Conservation (phyloP, 2,888 invertebrate species). For the Diaphora mendica region DNA sequence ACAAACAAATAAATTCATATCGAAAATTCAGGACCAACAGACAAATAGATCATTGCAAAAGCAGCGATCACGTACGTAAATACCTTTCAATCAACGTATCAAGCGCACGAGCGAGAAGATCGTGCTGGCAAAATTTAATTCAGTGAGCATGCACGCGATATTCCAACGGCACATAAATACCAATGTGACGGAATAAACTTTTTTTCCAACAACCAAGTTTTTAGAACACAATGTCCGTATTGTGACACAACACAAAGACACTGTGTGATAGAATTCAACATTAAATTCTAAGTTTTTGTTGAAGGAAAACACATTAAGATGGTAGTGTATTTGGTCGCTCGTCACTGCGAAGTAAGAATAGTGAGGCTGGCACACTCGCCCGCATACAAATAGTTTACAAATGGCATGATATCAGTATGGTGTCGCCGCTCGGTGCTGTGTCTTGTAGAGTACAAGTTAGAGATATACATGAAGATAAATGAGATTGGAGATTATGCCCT, state of each 20-base stretch:
- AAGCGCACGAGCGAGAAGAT: constrained; percentile 59
- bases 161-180: constrained; percentile 68
- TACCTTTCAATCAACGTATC: constrained; percentile 77
- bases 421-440: constrained; percentile 53
- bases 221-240: constrained; percentile 31
- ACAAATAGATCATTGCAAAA: constrained; percentile 48
- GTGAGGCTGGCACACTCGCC: constrained; percentile 74
- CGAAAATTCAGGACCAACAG: constrained; percentile 33
- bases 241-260: constrained; percentile 36
- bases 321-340: constrained; percentile 64
- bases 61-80: constrained; percentile 65
- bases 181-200: constrained; percentile 61
- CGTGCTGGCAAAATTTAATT: constrained; percentile 71
- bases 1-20: constrained; percentile 24
- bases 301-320: constrained; percentile 60
- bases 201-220: constrained; percentile 41
- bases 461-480: constrained; percentile 27
- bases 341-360: constrained; percentile 83
- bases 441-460: constrained; percentile 39
- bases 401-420: constrained; percentile 73
- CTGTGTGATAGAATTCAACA: constrained; percentile 43
- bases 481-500: constrained; percentile 26
- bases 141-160: constrained; percentile 65
- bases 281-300: constrained; percentile 44
- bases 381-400: constrained; percentile 88